Base-by-base conservation (phyloP, 2,113 vertebrate species). In the Penelope pileata region DNA sequence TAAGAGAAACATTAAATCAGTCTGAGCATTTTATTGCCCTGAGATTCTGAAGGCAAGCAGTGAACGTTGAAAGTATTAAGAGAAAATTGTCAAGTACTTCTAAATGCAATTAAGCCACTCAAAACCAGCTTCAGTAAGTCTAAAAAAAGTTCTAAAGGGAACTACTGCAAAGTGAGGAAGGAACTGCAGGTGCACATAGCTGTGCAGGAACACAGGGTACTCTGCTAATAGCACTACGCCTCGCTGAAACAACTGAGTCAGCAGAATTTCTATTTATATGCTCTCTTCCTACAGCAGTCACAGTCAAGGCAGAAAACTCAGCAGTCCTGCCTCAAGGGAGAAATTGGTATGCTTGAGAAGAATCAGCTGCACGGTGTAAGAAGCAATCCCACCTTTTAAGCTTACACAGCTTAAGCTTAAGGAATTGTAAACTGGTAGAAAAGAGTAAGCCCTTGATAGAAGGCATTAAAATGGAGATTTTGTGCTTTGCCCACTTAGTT, bases 231-330 rank as follows among this genome's bases (percentile, higher is more conserved):
- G 92, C 42, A n/a, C 90, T 94, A 93, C 42, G 86, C 88, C 96
- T 91, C 72, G 53, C 86, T 88, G 90, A 96, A 96, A 96, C 75
- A 80, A 86, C 95, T 95, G 92, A 96, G 83, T 96, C 96, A 96
- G 96, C 95, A 95, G 24, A 93, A 92, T 93, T 90, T 70, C 96
- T 96, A 96, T 96, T 96, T 96, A 96, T 93, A 91, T 16, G 56
- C 68, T 94, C 45, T 88, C 94, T 92, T 96, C 96, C 94, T 90
- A 85, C 94, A 92, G 63, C 10, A 93, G 74, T 62, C 78, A 73
- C 40, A 85, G 78, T 51, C 43, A 90, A 93, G 91, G 85, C 91
- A 93, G 54, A 86, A 83, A 96, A 72, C 43, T 90, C 87, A 88
- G 91, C 90, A 93, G 68, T 64, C 64, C 79, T 91, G 82, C 85